A percentile compares a stretch with the other conserved stretches of the same genome.
Evolutionary conservation across 37 sponge, comb jelly and placozoan genomes (phyloP).

Genomic region (Oopsacas minuta): DNA sequence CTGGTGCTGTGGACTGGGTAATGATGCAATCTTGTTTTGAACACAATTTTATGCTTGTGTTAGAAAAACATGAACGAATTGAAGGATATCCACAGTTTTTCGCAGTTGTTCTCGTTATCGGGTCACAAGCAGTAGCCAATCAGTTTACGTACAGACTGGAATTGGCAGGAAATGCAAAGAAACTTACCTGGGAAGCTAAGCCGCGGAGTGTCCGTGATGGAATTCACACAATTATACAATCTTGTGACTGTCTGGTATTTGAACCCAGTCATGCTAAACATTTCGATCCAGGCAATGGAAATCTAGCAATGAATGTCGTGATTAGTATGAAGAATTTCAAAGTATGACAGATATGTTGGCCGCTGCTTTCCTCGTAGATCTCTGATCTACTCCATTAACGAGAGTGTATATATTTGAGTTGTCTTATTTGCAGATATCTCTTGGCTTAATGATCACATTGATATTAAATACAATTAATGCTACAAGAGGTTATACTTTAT

Average conservation of each 20-base stretch:
- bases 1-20: slow-evolving; percentile 95
- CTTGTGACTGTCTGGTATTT: slow-evolving; percentile 84
- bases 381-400: not conserved
- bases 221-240: slow-evolving; percentile 58
- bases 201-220: slow-evolving; percentile 83
- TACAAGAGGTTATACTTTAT: too few species aligned
- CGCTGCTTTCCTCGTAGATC: too few species aligned
- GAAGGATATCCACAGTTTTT: slow-evolving; percentile 89
- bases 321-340: slow-evolving; percentile 21
- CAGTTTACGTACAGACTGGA: slow-evolving; percentile 54
- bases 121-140: slow-evolving; percentile 71
- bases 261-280: slow-evolving; percentile 78
- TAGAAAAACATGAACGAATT: slow-evolving; percentile 86
- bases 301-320: slow-evolving; percentile 89
- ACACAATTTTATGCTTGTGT: slow-evolving; percentile 81
- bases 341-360: not conserved
- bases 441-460: not conserved
- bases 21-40: slow-evolving; percentile 95
- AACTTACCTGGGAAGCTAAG: slow-evolving; percentile 88
- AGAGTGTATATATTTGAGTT: not conserved
- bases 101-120: slow-evolving; percentile 88
- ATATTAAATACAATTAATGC: too few species aligned
- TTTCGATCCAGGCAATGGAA: slow-evolving; percentile 80
- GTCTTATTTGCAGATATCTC: not conserved
- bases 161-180: slow-evolving; percentile 40